Percentiles rank a stretch among this genome's conserved stretches.
These are phyloP conservation scores for Diaperis boleti DNA, from an alignment of 2,888 invertebrate species.

Conservation along the genomic window DNA sequence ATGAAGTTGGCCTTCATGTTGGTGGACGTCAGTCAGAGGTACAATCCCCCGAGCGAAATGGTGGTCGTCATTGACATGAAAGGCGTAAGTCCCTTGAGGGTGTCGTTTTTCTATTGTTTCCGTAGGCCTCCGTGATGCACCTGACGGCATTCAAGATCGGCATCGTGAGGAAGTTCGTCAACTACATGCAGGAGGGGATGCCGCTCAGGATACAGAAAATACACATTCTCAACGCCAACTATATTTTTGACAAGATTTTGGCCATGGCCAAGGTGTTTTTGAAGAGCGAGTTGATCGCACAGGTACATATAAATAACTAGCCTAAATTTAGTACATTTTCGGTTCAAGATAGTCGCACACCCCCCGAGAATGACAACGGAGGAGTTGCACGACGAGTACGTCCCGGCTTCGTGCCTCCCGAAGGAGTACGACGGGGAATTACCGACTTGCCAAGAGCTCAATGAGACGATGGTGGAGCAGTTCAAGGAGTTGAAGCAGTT, in stretches of 20 bases:
- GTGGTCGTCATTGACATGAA: conserved; percentile 55
- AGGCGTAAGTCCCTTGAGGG: conserved; percentile 27
- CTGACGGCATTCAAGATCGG: conserved; percentile 8
- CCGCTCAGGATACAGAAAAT: conserved; percentile 3
- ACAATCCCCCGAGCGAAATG: conserved; percentile 54
- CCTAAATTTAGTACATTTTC: background rate
- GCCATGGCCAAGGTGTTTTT: conserved; percentile 9
- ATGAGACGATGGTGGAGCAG: conserved; percentile 65
- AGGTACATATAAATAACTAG: background rate
- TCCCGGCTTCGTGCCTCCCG: conserved; percentile 62
- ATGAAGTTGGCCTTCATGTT: conserved; percentile 57
- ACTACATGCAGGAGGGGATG: conserved; percentile 13
- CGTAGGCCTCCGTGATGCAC: conserved; percentile 8
- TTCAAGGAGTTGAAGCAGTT: conserved; percentile 55
- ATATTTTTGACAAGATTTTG: conserved; percentile 5
- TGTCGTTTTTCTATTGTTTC: background rate
- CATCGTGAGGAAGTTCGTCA: conserved; percentile 2
- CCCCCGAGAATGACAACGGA: conserved; percentile 68
- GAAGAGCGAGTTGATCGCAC: conserved; percentile 1
- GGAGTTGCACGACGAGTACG: conserved; percentile 70
- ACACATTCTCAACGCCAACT: conserved; percentile 13
- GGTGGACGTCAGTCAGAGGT: conserved; percentile 52
- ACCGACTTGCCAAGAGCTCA: conserved; percentile 68
- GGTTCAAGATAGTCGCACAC: conserved; percentile 64
- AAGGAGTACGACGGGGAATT: conserved; percentile 74